A percentile compares a stretch with the other conserved stretches of the same genome.
Evolutionary conservation across 2,797 vertebrate species (phyloP).

Genomic region (Catamblyrhynchus diadema): DNA sequence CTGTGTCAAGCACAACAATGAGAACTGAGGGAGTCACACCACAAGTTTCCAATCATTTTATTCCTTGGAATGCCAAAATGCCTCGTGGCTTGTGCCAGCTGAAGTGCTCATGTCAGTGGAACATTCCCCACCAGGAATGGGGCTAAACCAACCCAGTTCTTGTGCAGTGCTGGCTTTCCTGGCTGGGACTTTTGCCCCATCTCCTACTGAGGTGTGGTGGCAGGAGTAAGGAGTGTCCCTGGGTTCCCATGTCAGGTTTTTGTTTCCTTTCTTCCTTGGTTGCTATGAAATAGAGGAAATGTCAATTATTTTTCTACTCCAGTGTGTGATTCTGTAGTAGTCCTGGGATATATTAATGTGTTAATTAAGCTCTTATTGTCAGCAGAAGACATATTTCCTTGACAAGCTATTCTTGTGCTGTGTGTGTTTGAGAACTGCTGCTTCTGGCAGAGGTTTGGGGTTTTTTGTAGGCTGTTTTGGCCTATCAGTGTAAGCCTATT

Average conservation of each 20-base stretch:
- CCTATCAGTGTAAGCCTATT: neutral
- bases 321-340: neutral
- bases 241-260: neutral
- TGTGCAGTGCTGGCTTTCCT: neutral
- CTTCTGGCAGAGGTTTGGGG: neutral
- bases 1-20: neutral
- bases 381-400: neutral
- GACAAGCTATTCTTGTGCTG: neutral
- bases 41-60: neutral
- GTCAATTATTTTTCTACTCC: neutral
- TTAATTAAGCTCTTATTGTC: neutral
- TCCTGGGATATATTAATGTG: neutral
- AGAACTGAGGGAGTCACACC: neutral
- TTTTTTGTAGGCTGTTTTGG: neutral
- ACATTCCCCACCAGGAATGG: neutral
- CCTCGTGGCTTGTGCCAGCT: accelerated
- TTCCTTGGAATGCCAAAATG: neutral
- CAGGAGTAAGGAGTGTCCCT: neutral
- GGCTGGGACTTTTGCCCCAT: neutral
- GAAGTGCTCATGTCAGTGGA: accelerated
- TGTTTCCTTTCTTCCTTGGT: neutral
- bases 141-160: neutral
- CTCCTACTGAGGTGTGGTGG: neutral
- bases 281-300: neutral
- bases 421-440: neutral